phyloP scores from a whole-genome alignment of 2,797 vertebrate genomes.

The Pseudochaenichthys georgianus region DNA sequence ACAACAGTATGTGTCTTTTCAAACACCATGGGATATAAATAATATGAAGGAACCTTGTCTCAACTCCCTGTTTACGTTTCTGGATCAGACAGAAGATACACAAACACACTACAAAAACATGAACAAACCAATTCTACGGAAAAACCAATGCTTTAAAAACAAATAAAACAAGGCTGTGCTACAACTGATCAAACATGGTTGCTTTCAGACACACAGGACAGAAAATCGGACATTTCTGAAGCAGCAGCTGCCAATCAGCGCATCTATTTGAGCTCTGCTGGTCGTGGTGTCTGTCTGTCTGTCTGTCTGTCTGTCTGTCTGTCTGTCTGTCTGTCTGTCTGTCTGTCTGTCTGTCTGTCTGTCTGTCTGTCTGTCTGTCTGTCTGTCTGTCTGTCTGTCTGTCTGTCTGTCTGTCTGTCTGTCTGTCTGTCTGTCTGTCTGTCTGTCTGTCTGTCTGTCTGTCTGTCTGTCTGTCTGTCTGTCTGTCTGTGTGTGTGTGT shows the following conservation, averaged over 20 bases:
- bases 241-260: constrained; percentile 41
- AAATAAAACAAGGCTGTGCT: constrained; percentile 22
- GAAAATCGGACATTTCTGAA: constrained; percentile 17
- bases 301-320: too few relatives aligned
- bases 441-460: too few relatives aligned
- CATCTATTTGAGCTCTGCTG: constrained; percentile 32
- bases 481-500: background rate
- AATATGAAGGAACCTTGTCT: constrained; percentile 38
- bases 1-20: constrained; percentile 29
- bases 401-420: too few relatives aligned
- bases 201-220: constrained; percentile 26
- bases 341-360: too few relatives aligned
- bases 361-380: too few relatives aligned
- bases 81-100: constrained; percentile 23
- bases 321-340: too few relatives aligned
- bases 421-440: too few relatives aligned
- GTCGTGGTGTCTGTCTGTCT: too few relatives aligned
- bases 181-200: constrained; percentile 41
- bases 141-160: constrained; percentile 29
- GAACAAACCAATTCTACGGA: constrained; percentile 14
- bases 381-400: too few relatives aligned
- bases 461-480: too few relatives aligned
- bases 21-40: constrained; percentile 28
- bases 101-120: constrained; percentile 10
- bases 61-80: constrained; percentile 44